phyloP scores from a whole-genome alignment of 2,113 vertebrate genomes.

The Leptobrachium leishanense region DNA sequence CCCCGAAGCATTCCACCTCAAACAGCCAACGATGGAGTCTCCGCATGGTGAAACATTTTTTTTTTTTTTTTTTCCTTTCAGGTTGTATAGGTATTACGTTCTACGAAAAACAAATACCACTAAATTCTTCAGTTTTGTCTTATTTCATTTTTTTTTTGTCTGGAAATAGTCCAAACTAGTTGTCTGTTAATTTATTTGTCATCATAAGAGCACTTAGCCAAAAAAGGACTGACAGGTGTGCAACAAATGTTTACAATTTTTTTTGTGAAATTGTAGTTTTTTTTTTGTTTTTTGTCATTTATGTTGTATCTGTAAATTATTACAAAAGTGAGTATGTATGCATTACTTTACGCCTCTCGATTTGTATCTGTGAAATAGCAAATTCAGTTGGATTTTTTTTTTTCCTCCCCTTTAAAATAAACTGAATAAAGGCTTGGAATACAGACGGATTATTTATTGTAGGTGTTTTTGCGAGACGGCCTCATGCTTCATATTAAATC shows the following conservation, averaged over 20 bases:
- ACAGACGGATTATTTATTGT: conserved; percentile 53
- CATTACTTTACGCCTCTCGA: conserved; percentile 74
- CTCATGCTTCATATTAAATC: too few relatives aligned
- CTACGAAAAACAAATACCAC: conserved; percentile 67
- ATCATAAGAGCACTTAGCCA: conserved; percentile 81
- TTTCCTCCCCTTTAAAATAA: conserved; percentile 50
- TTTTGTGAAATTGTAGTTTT: conserved; percentile 72
- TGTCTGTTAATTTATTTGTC: conserved; percentile 82
- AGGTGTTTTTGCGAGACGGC: too few relatives aligned
- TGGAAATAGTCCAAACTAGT: conserved; percentile 72
- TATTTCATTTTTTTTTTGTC: conserved; percentile 72
- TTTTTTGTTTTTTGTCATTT: conserved; percentile 63
- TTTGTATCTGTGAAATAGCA: conserved; percentile 73
- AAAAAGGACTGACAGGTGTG: conserved; percentile 77
- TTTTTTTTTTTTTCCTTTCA: too few relatives aligned
- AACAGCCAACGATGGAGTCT: background rate
- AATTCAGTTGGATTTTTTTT: conserved; percentile 71
- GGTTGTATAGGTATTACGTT: conserved; percentile 64
- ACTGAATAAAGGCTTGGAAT: conserved; percentile 70
- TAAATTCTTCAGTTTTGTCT: conserved; percentile 67
- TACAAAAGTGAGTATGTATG: conserved; percentile 70
- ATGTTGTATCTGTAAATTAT: conserved; percentile 80
- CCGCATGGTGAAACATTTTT: background rate
- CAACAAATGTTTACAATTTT: conserved; percentile 82
- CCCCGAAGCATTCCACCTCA: background rate